Percentiles rank a stretch among this genome's conserved stretches.
These are phyloP conservation scores for Aselliscus stoliczkanus DNA, from an alignment of 2,797 vertebrate species.

Conservation along the genomic window DNA sequence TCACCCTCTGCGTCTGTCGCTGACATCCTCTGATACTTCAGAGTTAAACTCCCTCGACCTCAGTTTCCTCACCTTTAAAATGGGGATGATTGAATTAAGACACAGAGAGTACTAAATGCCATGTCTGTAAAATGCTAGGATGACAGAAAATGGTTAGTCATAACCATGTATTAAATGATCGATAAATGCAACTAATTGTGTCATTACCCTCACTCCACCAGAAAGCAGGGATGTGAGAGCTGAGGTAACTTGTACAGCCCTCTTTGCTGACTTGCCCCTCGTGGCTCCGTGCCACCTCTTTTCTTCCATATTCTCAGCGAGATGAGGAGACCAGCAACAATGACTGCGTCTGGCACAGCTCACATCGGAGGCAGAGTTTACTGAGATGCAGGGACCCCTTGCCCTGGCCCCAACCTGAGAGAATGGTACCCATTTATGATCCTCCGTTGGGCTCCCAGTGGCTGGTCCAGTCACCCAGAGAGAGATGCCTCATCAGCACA, in stretches of 20 bases:
- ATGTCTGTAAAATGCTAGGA: not conserved
- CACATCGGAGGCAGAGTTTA: not conserved
- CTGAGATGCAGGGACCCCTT: not conserved
- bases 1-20: not conserved
- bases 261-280: not conserved
- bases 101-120: not conserved
- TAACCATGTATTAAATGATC: not conserved
- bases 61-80: not conserved
- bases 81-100: not conserved
- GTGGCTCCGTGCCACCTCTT: not conserved
- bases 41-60: not conserved
- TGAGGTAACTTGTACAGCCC: rapidly evolving
- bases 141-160: not conserved
- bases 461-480: not conserved
- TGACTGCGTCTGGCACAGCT: not conserved
- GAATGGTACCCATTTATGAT: not conserved
- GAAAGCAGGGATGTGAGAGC: not conserved
- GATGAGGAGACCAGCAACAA: not conserved
- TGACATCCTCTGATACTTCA: not conserved
- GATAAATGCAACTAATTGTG: not conserved
- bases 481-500: not conserved
- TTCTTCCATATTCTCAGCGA: not conserved
- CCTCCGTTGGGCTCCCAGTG: not conserved
- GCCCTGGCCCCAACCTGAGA: not conserved
- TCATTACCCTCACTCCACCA: not conserved